These are phyloP conservation scores for Carterocephalus palaemon DNA, from an alignment of 2,888 invertebrate genomes.

Conservation along the genomic window DNA sequence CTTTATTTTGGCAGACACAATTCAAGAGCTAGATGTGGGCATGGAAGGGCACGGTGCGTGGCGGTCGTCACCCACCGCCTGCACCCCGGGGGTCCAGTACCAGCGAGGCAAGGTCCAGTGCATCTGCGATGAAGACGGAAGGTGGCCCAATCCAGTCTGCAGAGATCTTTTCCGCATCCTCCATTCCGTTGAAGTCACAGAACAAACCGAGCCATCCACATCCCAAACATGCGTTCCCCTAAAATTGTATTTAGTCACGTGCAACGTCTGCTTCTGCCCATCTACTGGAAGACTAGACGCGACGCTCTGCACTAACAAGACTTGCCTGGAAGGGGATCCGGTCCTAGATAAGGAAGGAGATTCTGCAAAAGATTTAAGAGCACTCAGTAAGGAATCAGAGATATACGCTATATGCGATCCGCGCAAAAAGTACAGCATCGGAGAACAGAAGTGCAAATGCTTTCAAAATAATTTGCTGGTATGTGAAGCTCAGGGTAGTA, in stretches of 20 bases:
- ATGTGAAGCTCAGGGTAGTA: conserved; percentile 62
- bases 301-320: conserved; percentile 47
- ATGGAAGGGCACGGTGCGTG: conserved; percentile 65
- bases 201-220: conserved; percentile 28
- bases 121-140: conserved; percentile 57
- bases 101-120: conserved; percentile 47
- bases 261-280: conserved; percentile 62
- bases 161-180: conserved; percentile 56
- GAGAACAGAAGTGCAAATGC: conserved; percentile 76
- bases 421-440: conserved; percentile 61
- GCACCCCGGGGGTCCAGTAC: conserved; percentile 56
- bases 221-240: conserved; percentile 44
- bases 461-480: conserved; percentile 64
- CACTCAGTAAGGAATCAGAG: conserved; percentile 33
- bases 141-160: conserved; percentile 65
- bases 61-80: conserved; percentile 45
- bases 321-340: conserved; percentile 44
- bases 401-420: conserved; percentile 59
- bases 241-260: conserved; percentile 54
- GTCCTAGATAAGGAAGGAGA: conserved; percentile 24
- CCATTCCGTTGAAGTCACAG: conserved; percentile 44
- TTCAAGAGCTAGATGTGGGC: conserved; percentile 54
- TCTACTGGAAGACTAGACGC: conserved; percentile 41
- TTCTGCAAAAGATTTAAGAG: neutral
- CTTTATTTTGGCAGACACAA: conserved; percentile 62